Evolutionary conservation across 2,113 vertebrate species (phyloP).

Genomic region (Micronisus gabar): DNA sequence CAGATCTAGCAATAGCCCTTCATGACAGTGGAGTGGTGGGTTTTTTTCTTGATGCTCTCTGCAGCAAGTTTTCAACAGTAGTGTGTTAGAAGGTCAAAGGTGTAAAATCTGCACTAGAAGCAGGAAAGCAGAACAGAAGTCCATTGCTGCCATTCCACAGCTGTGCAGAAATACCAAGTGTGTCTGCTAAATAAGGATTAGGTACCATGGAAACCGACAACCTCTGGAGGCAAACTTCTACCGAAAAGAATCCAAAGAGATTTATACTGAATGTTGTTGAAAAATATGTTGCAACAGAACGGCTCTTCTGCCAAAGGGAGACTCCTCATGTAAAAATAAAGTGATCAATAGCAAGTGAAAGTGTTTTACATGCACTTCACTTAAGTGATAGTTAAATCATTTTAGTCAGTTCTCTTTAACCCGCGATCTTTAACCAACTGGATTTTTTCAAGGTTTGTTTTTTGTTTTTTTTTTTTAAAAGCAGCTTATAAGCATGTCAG

Average conservation of each 20-base stretch:
- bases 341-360: neutral
- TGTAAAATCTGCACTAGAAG: neutral
- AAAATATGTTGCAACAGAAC: neutral
- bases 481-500: neutral
- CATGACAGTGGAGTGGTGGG: neutral
- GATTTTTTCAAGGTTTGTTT: neutral
- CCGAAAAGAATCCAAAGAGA: neutral
- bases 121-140: neutral
- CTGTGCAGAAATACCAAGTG: slow-evolving; percentile 18
- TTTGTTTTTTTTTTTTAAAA: neutral
- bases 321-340: neutral
- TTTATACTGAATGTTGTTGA: neutral
- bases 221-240: slow-evolving; percentile 3
- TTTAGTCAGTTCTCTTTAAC: neutral
- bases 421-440: neutral
- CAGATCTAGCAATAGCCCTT: neutral
- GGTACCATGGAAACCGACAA: slow-evolving; percentile 38
- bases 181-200: slow-evolving; percentile 23
- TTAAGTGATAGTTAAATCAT: neutral
- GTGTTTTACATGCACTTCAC: neutral
- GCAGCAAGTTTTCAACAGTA: neutral
- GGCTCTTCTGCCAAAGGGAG: neutral
- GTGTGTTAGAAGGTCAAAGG: neutral
- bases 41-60: neutral
- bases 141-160: neutral